phyloP scores from a whole-genome alignment of 2,113 vertebrate genomes.

The Arenaria interpres region DNA sequence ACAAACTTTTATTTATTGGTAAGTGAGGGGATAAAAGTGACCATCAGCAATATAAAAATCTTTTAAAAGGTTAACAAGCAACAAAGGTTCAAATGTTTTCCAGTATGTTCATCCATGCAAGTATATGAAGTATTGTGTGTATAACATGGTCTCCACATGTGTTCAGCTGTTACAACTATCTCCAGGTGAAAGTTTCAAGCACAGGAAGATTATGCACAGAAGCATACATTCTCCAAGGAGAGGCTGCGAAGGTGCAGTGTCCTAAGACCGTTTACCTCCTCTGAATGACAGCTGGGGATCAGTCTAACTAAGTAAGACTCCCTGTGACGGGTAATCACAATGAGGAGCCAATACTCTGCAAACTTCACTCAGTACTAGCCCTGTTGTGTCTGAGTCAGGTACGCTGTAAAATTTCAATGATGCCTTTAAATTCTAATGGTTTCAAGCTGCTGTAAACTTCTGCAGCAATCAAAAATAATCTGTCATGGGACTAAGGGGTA shows the following conservation, averaged over 20 bases:
- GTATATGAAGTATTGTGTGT: accelerated
- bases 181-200: neutral
- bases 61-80: neutral
- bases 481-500: slow-evolving; percentile 73
- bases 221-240: neutral
- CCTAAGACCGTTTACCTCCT: neutral
- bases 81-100: neutral
- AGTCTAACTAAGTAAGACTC: neutral
- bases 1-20: neutral
- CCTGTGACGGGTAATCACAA: neutral
- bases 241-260: accelerated
- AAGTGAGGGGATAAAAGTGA: neutral
- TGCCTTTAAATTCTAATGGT: slow-evolving; percentile 75
- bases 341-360: neutral
- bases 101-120: neutral
- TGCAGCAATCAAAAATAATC: slow-evolving; percentile 78
- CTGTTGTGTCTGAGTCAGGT: slow-evolving; percentile 30
- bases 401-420: slow-evolving; percentile 64
- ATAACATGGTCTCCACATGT: accelerated
- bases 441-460: slow-evolving; percentile 72
- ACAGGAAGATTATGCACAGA: no score
- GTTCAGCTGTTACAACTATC: neutral
- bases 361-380: neutral
- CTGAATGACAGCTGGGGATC: neutral
- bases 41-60: neutral